Base-by-base conservation (phyloP, 2,888 invertebrate genomes). In the Masnerella sp. region DNA sequence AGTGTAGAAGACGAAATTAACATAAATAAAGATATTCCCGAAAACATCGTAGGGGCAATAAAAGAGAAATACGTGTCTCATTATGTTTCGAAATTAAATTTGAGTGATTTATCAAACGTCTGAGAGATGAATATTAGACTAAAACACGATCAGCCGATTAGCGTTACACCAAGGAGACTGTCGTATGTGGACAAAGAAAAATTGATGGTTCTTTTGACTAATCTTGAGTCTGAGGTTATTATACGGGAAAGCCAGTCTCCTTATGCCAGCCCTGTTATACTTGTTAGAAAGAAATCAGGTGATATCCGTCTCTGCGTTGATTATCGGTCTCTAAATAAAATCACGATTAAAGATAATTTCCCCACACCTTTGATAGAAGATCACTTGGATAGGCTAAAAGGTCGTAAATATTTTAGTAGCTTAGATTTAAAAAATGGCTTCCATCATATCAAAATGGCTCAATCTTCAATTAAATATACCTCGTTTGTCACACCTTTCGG, bases 321-420 rank as follows among this genome's bases (percentile, higher is more conserved):
- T 12, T 72, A 61, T 9, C 14, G 65, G 3, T 59, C 51, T 11
- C 7, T 72, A 1, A 72, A 65, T 22, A 65, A 72, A 38, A 61
- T 72, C 5, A 72, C 59, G 1, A 9, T 59, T 2, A 72, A 59
- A 49, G 65, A 65, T 9, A 72, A 65, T 47, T 72, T 36, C 12
- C 61, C 72, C 5, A 52, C 52, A 0, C 43, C 43, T 9, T 11
- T 52, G 9, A 62, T 52, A 2, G 43, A 62, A 9, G 62, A 62
- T 15, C 36, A 62, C n/a, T 14, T 62, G 1, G 52, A 52, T 9
- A 12, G 36, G 14, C 12, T 62, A 9, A 40, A 38, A 17, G 22
- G 9, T 15, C 51, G 43, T 17, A 25, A 32, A 12, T 52, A 36
- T 15, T 71, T 64, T 36, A 32, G 30, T 11, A 69, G 17, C 0